Evolutionary conservation across 1,140 invertebrate species (phyloP), one percentile per base, ranked within the genome.

Genomic region (Acromyrmex heyeri): DNA sequence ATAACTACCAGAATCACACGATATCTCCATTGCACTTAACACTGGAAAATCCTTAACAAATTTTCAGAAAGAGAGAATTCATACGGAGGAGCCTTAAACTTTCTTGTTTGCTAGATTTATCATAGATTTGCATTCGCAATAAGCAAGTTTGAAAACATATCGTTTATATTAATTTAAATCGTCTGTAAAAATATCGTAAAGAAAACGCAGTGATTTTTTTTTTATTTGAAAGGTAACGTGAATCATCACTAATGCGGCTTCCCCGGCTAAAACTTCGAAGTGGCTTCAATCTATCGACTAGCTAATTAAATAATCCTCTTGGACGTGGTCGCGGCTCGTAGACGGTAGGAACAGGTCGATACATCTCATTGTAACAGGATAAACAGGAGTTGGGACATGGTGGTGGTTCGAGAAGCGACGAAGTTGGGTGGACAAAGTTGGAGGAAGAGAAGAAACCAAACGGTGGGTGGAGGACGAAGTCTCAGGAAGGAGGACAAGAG

Each of bases 281-380:
- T 82, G 70, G 44, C 55, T 34, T 61, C 57, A 67, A 89, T 78
- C 87, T 89, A 90, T 89, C 86, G 83, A 73, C 87, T 94, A 95
- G 92, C 94, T 95, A 95, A 95, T 95, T 95, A 95, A 95, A 95
- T 94, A 95, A 95, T 95, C 94, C 93, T 92, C 90, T 87, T 87
- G 86, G 90, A 94, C 86, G 88, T 91, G 90, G 86, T 92, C 88
- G 89, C 85, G 88, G 91, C 85, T 88, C 85, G 91, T 90, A 91
- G 90, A 88, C 76, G 81, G 76, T 85, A 86, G 90, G 92, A 94
- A 94, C 94, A 94, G 94, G 92, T 93, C 93, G 94, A 94, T 95
- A 95, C 95, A 95, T 95, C 94, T 94, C 93, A 94, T 95, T 94
- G 93, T 94, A 95, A 95, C 94, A 94, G 93, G 92, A 94, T 92